Evolutionary conservation across 2,797 vertebrate genomes (phyloP), one percentile per base, ranked within the genome.

Genomic region (Chaunax sp.): DNA sequence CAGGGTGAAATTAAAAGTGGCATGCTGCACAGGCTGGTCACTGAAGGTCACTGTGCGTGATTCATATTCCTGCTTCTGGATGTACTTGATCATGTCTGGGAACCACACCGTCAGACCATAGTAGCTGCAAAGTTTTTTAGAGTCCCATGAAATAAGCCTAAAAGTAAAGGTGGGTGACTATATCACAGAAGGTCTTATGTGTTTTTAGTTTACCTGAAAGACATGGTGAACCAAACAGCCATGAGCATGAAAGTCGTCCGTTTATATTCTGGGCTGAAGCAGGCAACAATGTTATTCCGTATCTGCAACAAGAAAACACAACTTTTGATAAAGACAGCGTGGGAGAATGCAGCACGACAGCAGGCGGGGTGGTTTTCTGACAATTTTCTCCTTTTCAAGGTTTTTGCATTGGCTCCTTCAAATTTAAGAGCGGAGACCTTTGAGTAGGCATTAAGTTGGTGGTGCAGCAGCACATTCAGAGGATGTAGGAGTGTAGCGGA

Each of bases 171-270:
- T 2, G 22, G 37, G 20, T 50, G 16, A 33, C 2, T 2, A 25
- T 1, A 35, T 2, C 15, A 0, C 3, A 30, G 14, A 49, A 49
- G 4, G n/a, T 22, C 53, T 11, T 20, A 5, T 16, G 14, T 35
- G 28, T 14, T 16, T 37, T 41, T 22, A 35, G n/a, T 51, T 87
- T 90, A 99, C 98, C 98, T 98, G 94, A 99, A 99, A 1, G 96
- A 97, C 97, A 99, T 98, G 82, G 95, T 96, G 85, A 99, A 98
- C 98, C 97, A 99, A 22, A 99, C 97, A 0, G 96, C 97, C 96
- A 99, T 98, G 94, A 99, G 96, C 96, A 98, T 97, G 51, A 97
- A 93, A 0, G 97, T 99, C 4, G 95, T 95, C 10, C 96, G 93
- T 13, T 96, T 95, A 64, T 96, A 98, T 69, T 98, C 95, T 0